phyloP scores from a whole-genome alignment of 2,113 vertebrate genomes.

The Peromyscus maniculatus region DNA sequence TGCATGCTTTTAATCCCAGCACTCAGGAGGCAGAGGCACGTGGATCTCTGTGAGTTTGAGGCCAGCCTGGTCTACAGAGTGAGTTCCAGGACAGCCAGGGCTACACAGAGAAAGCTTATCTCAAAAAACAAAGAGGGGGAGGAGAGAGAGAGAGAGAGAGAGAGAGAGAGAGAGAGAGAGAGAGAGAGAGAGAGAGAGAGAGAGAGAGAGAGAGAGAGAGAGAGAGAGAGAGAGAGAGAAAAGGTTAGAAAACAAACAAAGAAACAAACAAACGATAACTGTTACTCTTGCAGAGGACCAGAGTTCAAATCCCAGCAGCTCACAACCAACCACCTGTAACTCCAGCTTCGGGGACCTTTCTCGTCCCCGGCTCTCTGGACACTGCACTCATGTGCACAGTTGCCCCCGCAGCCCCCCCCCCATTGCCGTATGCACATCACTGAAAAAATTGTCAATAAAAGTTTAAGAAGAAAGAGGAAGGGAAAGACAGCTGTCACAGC shows the following conservation, averaged over 20 bases:
- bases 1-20: neutral
- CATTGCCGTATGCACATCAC: neutral
- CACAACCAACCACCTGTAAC: neutral
- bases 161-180: too few relatives aligned
- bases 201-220: too few relatives aligned
- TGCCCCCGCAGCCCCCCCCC: neutral
- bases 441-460: neutral
- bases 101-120: neutral
- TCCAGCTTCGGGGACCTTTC: neutral
- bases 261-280: neutral
- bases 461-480: neutral
- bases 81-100: neutral
- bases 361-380: neutral
- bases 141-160: too few relatives aligned
- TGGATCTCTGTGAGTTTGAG: neutral
- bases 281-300: neutral
- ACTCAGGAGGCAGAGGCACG: neutral
- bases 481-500: neutral
- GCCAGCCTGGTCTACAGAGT: neutral
- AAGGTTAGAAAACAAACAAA: neutral
- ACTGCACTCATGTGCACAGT: neutral
- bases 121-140: neutral
- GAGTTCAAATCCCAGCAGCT: neutral
- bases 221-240: too few relatives aligned
- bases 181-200: too few relatives aligned